Percentiles rank a stretch among this genome's conserved stretches.
Evolutionary conservation across 2,113 vertebrate genomes (phyloP).

Genomic region (Callipepla squamata): DNA sequence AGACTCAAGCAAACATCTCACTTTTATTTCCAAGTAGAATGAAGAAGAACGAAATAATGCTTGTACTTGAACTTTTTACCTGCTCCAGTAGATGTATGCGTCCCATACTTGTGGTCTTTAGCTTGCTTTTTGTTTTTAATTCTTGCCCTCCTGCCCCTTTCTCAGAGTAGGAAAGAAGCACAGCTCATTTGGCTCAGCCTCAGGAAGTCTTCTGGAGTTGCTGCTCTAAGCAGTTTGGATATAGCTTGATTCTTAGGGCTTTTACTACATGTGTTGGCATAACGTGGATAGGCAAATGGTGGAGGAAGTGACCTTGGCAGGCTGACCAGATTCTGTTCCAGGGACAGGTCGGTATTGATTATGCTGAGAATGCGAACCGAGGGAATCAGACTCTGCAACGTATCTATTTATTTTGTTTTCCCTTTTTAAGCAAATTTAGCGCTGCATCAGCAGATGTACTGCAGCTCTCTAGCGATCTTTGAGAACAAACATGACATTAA

Average conservation of each 20-base stretch:
- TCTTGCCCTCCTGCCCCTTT: background rate
- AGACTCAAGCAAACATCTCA: background rate
- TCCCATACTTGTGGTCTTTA: background rate
- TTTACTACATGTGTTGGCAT: background rate
- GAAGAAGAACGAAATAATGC: background rate
- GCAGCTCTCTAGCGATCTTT: background rate
- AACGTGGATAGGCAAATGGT: background rate
- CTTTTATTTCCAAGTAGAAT: background rate
- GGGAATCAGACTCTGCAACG: background rate
- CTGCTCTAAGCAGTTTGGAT: background rate
- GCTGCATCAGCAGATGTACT: background rate
- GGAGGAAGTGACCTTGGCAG: background rate
- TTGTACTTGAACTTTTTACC: background rate
- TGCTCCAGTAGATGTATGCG: background rate
- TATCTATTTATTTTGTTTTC: background rate
- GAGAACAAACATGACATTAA: background rate
- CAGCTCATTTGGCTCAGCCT: background rate
- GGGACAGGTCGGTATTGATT: background rate
- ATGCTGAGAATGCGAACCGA: background rate
- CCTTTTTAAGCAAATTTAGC: conserved; percentile 41
- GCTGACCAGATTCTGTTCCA: background rate
- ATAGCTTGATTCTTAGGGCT: background rate
- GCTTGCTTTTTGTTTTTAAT: background rate
- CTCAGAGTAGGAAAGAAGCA: background rate
- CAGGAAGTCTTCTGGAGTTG: background rate